Conservation (phyloP, 2,113 vertebrate genomes). For the Siphamia tubifer region DNA sequence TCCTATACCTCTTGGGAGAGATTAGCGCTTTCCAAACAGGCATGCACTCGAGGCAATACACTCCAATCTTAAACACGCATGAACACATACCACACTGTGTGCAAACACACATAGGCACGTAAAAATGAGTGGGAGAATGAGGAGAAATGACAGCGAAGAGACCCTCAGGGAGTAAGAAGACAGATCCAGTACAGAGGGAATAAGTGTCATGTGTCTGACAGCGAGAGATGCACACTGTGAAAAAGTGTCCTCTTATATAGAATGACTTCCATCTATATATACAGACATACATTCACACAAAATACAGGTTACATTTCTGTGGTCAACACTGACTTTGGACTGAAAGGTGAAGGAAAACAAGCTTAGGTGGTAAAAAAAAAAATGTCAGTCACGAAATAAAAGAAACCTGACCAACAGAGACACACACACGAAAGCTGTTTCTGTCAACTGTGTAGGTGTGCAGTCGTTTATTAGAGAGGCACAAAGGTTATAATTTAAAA, state of each 20-base stretch:
- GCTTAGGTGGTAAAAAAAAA: neutral
- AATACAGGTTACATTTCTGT: neutral
- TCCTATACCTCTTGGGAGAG: conserved; percentile 2
- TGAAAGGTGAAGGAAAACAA: neutral
- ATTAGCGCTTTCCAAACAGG: conserved; percentile 17
- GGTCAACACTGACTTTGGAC: neutral
- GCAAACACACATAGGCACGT: conserved; percentile 1
- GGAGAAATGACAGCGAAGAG: conserved; percentile 16
- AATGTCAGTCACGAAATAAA: neutral
- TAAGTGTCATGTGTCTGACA: conserved; percentile 26
- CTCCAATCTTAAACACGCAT: neutral
- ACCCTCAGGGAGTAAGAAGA: neutral
- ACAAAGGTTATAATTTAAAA: conserved; percentile 42
- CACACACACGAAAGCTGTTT: conserved; percentile 13
- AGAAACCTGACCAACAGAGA: neutral
- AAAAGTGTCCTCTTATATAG: conserved; percentile 1
- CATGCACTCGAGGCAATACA: neutral
- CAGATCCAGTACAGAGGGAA: conserved; percentile 8
- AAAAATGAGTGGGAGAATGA: conserved; percentile 16
- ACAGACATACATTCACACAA: neutral
- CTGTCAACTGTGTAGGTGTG: conserved; percentile 30
- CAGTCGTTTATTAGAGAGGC: neutral
- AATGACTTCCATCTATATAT: neutral
- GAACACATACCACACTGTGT: neutral
- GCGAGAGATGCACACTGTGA: conserved; percentile 4